Conservation (phyloP, 2,888 invertebrate species). For the Epinotia bilunana region DNA sequence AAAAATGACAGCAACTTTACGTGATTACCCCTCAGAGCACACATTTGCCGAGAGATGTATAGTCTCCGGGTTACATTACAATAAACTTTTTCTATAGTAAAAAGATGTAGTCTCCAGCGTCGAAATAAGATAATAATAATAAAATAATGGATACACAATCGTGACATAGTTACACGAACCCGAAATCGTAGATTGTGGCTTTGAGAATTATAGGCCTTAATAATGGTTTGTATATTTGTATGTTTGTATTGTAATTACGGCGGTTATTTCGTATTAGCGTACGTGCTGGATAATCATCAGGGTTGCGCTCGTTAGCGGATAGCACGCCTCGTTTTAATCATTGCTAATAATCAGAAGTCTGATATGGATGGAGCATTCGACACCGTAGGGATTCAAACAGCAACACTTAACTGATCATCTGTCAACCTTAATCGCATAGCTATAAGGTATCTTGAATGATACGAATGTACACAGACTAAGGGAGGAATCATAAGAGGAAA, state of each 20-base stretch:
- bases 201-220: neutral
- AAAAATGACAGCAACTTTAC: too few species aligned
- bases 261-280: conserved; percentile 21
- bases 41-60: too few species aligned
- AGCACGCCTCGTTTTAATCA: conserved; percentile 69
- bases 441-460: neutral
- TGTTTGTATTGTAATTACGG: neutral
- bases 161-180: too few species aligned
- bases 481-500: too few species aligned
- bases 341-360: conserved; percentile 55
- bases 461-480: too few species aligned
- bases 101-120: too few species aligned
- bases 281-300: conserved; percentile 48
- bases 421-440: neutral
- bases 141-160: too few species aligned
- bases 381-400: neutral
- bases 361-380: conserved; percentile 26
- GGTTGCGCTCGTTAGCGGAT: conserved; percentile 66
- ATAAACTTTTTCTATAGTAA: too few species aligned
- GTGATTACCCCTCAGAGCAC: too few species aligned
- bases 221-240: neutral
- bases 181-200: neutral
- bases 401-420: neutral
- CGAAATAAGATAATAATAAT: too few species aligned
- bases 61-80: too few species aligned